Evolutionary conservation across 2,888 invertebrate species (phyloP), one percentile per base, ranked within the genome.

Genomic region (Agrochola lota): DNA sequence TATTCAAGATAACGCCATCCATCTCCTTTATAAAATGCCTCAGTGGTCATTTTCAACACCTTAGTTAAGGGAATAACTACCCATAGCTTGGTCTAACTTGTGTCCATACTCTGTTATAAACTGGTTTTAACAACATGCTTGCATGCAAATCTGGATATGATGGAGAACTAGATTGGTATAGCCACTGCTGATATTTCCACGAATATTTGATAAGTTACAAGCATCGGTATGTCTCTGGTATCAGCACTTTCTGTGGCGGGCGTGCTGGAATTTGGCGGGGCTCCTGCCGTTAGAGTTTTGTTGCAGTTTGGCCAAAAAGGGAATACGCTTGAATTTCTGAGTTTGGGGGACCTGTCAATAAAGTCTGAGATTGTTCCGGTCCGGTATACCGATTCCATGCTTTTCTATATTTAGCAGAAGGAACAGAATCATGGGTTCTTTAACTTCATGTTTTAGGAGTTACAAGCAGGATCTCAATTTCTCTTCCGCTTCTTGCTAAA

Each of bases 121-220:
- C 81, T 62, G n/a, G 85, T 82, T 66, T 12, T 11, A 66, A 20
- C 75, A 66, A 76, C 84, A 78, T 72, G 69, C 66, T 82, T 82
- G 83, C 83, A 82, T 82, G 83, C 78, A 73, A 80, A 74, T 85
- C 63, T 57, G 35, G 63, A 30, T 71, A 71, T 81, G 49, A 70
- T 66, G 59, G 40, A 63, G 46, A 55, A 62, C 78, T 62, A 62
- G 78, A 72, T 78, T 63, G 63, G 12, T 46, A 46, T 70, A 49
- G 23, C 46, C 12, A 46, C 46, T 12, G 55, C 23, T 74, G 40
- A 62, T 71, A 71, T 66, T 78, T 72, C 74, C 52, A 69, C 23
- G 66, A 66, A 85, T 30, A 69, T 85, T 35, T 15, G n/a, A 26
- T 26, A 26, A 40, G 69, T 64, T 35, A 49, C 52, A 23, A 59